A percentile compares a stretch with the other conserved stretches of the same genome.
Evolutionary conservation across 2,888 invertebrate species (phyloP).

Genomic region (Amphimallon solstitiale): DNA sequence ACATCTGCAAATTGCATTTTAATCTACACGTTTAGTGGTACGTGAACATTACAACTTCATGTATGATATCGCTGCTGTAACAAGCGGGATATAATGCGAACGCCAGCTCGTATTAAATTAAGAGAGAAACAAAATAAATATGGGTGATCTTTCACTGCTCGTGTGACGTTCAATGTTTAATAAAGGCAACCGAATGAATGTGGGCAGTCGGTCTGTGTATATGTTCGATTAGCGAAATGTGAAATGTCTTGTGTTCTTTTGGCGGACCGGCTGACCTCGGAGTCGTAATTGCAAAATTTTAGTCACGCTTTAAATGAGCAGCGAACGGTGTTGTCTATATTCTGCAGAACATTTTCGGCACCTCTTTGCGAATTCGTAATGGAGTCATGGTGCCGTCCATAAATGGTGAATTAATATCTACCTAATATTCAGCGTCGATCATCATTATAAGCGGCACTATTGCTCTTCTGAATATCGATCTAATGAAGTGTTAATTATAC

Average conservation of each 20-base stretch:
- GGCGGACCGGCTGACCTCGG: conserved; percentile 22
- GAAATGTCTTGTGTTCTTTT: conserved; percentile 9
- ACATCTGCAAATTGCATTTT: too few species aligned
- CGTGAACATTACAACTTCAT: too few species aligned
- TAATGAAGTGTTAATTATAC: conserved; percentile 19
- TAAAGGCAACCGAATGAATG: not conserved
- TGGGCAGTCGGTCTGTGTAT: conserved; percentile 9
- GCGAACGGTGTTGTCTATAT: not conserved
- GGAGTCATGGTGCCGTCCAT: conserved; percentile 4
- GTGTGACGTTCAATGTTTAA: not conserved
- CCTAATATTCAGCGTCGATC: not conserved
- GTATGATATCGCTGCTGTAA: too few species aligned
- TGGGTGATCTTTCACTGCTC: too few species aligned
- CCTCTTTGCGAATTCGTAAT: conserved; percentile 6
- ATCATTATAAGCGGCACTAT: not conserved
- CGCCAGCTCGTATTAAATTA: too few species aligned
- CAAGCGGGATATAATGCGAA: too few species aligned
- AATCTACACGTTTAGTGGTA: too few species aligned
- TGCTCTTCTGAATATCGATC: not conserved
- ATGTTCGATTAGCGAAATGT: conserved; percentile 1
- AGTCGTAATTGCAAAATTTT: conserved; percentile 18
- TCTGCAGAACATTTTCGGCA: conserved; percentile 20
- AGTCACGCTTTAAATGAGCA: conserved; percentile 16
- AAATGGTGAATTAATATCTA: conserved; percentile 22
- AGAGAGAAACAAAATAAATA: too few species aligned